Evolutionary conservation across 2,888 invertebrate species (phyloP), one percentile per base, ranked within the genome.

Genomic region (Hermaeophaga mercurialis): DNA sequence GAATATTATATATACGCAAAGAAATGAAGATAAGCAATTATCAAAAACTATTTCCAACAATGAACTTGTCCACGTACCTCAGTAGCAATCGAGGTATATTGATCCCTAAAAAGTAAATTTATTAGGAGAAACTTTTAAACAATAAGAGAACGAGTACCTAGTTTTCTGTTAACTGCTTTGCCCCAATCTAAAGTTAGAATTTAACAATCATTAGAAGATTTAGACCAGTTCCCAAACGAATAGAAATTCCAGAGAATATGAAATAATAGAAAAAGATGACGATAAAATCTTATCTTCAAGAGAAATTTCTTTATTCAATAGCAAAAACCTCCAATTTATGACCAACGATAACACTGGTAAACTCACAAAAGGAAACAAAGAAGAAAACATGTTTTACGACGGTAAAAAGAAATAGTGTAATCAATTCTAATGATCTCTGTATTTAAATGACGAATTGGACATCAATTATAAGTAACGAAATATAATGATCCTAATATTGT

Each of bases 361-460:
- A n/a, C 56, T 71, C 15, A 65, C 68, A 2, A 58, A 65, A 34
- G 70, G 69, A 3, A 69, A 67, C 59, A 63, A 68, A 60, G 66
- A 66, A 44, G 71, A 72, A 63, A 82, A 90, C 46, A 83, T 87
- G 14, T 70, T 90, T 36, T 83, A 85, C 0, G 88, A 88, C 67
- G 90, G 89, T 1, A 87, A 89, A 70, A 86, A 85, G n/a, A 66
- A 85, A 88, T 19, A 88, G 89, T 75, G 84, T 87, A 0, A 85
- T 87, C 50, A 81, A 85, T 66, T 86, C 86, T 1, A 81, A 81
- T 0, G 85, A 86, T 70, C 85, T 85, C 0, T 46, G 67, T 67
- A 61, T 61, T 69, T 5, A 60, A 63, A 11, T 70, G 89, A 34
- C 83, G 85, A 0, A 88, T 87, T 67, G 89, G 89, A 0, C 87